These are phyloP conservation scores for Athrips mouffetella DNA, from an alignment of 2,888 invertebrate species.

Conservation along the genomic window DNA sequence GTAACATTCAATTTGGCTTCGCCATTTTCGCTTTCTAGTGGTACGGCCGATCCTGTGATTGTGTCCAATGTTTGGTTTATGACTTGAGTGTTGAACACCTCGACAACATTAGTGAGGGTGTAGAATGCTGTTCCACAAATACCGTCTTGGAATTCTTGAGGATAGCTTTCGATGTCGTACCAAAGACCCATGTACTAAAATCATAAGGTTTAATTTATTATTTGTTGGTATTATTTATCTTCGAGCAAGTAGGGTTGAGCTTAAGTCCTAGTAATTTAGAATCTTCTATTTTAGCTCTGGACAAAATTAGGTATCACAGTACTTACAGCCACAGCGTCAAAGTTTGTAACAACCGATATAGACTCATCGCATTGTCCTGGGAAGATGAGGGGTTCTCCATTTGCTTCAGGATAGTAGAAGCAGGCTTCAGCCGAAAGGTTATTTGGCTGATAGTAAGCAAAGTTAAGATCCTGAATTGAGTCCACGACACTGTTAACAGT, in stretches of 20 bases:
- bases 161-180: constrained; percentile 51
- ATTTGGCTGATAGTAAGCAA: constrained; percentile 35
- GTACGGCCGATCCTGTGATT: constrained; percentile 42
- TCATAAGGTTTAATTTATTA: background rate
- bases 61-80: constrained; percentile 40
- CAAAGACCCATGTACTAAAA: constrained; percentile 49
- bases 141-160: constrained; percentile 44
- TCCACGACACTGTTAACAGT: constrained; percentile 40
- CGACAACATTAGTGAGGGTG: constrained; percentile 30
- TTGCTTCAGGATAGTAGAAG: constrained; percentile 55
- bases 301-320: background rate
- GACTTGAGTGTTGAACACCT: constrained; percentile 46
- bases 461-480: constrained; percentile 40
- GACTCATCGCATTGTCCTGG: constrained; percentile 50
- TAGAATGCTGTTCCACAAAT: constrained; percentile 49
- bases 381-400: constrained; percentile 47
- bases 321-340: constrained; percentile 24
- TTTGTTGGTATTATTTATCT: background rate
- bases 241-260: too few relatives aligned
- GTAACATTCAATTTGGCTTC: constrained; percentile 80
- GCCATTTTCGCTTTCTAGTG: constrained; percentile 66
- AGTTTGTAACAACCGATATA: constrained; percentile 36
- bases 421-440: constrained; percentile 44
- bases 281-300: too few relatives aligned
- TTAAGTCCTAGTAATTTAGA: too few relatives aligned